A percentile compares a stretch with the other conserved stretches of the same genome.
These are phyloP conservation scores for Apostichopus leukothele DNA, from an alignment of 53 echinoderm and acorn worm species.

Conservation along the genomic window DNA sequence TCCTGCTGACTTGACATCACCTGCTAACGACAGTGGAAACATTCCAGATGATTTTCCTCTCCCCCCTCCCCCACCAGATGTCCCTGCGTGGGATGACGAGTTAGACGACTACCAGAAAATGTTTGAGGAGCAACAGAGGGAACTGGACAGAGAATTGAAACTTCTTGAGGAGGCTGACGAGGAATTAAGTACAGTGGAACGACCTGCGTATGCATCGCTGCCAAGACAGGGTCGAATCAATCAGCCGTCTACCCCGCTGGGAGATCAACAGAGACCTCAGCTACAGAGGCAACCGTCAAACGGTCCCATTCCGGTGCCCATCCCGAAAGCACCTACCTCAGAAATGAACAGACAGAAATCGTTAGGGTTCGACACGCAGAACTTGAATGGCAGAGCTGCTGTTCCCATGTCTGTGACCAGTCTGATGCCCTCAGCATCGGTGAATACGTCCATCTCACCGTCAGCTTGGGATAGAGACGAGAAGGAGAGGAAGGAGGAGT, in stretches of 20 bases:
- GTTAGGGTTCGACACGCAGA: slow-evolving; percentile 4
- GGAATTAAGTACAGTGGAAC: slow-evolving; percentile 41
- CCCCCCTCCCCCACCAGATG: slow-evolving; percentile 64
- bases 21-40: slow-evolving; percentile 11
- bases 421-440: slow-evolving; percentile 19
- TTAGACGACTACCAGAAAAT: slow-evolving; percentile 39
- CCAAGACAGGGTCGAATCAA: slow-evolving; percentile 86
- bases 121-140: slow-evolving; percentile 53
- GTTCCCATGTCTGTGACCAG: slow-evolving; percentile 6
- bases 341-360: neutral
- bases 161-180: slow-evolving; percentile 40
- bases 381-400: slow-evolving; percentile 11
- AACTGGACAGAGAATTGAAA: slow-evolving; percentile 49
- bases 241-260: slow-evolving; percentile 62
- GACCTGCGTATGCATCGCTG: slow-evolving; percentile 72
- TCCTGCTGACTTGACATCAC: slow-evolving; percentile 63
- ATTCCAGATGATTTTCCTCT: slow-evolving; percentile 59
- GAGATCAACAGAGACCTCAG: slow-evolving; percentile 64
- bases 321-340: slow-evolving; percentile 65
- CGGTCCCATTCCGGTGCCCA: slow-evolving; percentile 79
- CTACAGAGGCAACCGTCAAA: slow-evolving; percentile 74
- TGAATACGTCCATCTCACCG: slow-evolving; percentile 17
- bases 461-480: slow-evolving; percentile 81
- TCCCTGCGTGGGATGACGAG: slow-evolving; percentile 47
- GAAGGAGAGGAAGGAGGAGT: slow-evolving; percentile 72